Conservation (phyloP, 2,797 vertebrate genomes). For the Eulemur albifrons region DNA sequence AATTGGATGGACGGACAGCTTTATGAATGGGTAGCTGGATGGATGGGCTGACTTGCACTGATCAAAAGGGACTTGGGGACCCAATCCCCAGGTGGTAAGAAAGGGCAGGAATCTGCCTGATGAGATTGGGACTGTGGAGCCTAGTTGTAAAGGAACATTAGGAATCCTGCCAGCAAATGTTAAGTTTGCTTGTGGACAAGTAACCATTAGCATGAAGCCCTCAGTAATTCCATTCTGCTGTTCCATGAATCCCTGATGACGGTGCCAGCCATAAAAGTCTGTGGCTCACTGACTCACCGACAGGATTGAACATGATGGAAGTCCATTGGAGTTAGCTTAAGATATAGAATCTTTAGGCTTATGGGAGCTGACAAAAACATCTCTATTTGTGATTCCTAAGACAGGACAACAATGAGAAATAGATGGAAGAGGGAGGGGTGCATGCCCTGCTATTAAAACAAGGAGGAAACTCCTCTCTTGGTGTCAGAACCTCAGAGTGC, state of each 20-base stretch:
- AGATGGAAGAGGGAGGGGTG: not conserved
- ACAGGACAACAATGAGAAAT: not conserved
- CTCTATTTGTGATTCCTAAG: constrained; percentile 14
- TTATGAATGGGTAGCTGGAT: not conserved
- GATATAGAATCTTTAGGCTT: constrained; percentile 9
- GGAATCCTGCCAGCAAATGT: not conserved
- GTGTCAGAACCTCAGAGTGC: not conserved
- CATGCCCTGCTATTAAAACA: not conserved
- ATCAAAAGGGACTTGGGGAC: not conserved
- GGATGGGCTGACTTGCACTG: not conserved
- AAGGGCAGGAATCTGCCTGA: not conserved
- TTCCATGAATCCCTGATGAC: not conserved
- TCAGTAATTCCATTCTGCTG: not conserved
- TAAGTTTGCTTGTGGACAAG: not conserved
- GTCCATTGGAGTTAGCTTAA: not conserved
- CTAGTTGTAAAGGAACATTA: not conserved
- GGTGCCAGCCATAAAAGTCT: not conserved
- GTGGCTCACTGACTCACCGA: not conserved
- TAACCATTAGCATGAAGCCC: not conserved
- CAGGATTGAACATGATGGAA: not conserved
- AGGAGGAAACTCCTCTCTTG: not conserved
- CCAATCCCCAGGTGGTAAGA: not conserved
- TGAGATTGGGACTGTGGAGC: not conserved
- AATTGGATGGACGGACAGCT: not conserved
- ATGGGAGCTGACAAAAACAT: constrained; percentile 58